A percentile compares a stretch with the other conserved stretches of the same genome.
Evolutionary conservation across 2,888 invertebrate genomes (phyloP).

Genomic region (Raillietiella orientalis): DNA sequence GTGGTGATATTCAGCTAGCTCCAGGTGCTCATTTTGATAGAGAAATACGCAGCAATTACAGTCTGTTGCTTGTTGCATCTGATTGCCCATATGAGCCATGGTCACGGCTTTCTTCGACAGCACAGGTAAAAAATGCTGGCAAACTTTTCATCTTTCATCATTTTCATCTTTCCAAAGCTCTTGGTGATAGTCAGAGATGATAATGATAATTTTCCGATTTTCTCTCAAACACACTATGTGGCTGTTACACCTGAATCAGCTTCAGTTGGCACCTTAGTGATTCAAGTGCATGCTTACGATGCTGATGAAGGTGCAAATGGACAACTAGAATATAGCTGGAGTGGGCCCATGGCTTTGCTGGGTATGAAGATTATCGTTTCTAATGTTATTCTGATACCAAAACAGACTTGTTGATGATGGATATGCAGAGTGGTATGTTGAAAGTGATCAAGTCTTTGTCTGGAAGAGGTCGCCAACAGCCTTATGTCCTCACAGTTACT

Average conservation of each 20-base stretch:
- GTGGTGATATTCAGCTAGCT: conserved; percentile 14
- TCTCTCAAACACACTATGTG: conserved; percentile 21
- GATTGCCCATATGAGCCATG: too few species aligned
- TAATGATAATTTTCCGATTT: conserved; percentile 39
- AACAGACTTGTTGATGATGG: conserved; percentile 29
- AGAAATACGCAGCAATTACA: conserved; percentile 31
- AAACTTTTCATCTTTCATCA: too few species aligned
- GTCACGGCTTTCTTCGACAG: too few species aligned
- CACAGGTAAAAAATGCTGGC: too few species aligned
- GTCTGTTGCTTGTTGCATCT: conserved; percentile 32
- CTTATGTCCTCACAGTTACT: conserved; percentile 29
- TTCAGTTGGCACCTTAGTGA: conserved; percentile 19
- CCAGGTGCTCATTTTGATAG: conserved; percentile 31
- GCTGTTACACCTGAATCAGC: conserved; percentile 47
- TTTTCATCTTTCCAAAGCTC: conserved; percentile 12
- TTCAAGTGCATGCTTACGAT: conserved; percentile 34
- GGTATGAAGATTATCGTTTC: conserved; percentile 15
- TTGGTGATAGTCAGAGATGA: conserved; percentile 35
- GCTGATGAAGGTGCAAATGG: conserved; percentile 24
- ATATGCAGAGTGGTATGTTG: conserved; percentile 28
- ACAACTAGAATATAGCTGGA: conserved; percentile 20
- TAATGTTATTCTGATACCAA: conserved; percentile 4
- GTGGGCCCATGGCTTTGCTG: too few species aligned
- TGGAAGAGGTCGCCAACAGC: conserved; percentile 37
- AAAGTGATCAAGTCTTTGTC: conserved; percentile 27